phyloP scores from a whole-genome alignment of 2,113 vertebrate species.

The human region GRCh38 chr5:6230001-6230500 shows the following conservation, averaged over 20 bases:
- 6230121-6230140: background rate
- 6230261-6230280: background rate
- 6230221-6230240: background rate
- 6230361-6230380: background rate
- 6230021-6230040: background rate
- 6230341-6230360: background rate
- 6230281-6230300: background rate
- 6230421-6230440: too few relatives aligned
- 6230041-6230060: background rate
- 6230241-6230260: background rate
- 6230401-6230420: background rate
- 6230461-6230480: rapidly evolving
- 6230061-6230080: too few relatives aligned
- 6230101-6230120: background rate
- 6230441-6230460: too few relatives aligned
- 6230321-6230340: background rate
- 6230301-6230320: background rate
- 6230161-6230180: background rate
- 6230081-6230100: background rate
- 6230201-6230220: background rate
- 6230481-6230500: background rate
- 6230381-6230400: background rate
- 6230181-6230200: background rate
- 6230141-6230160: background rate
- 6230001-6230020: background rate